These are phyloP conservation scores for Ptilorrhoa leucosticta DNA, from an alignment of 2,113 vertebrate species.

Conservation along the genomic window DNA sequence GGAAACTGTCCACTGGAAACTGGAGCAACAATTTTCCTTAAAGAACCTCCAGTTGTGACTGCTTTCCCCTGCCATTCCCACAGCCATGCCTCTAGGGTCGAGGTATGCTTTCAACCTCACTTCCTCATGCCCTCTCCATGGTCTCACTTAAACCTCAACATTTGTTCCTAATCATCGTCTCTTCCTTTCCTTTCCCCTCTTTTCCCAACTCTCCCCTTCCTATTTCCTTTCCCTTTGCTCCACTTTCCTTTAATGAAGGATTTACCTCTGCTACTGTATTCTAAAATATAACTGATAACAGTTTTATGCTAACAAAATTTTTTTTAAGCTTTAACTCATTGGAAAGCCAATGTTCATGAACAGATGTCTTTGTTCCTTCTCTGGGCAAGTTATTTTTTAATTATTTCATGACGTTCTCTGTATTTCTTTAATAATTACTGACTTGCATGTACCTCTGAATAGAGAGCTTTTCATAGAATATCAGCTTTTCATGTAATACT, in stretches of 20 bases:
- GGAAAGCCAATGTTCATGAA: not conserved
- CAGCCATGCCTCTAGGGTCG: fast-evolving
- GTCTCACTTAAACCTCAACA: not conserved
- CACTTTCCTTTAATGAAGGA: not conserved
- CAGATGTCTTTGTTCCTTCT: not conserved
- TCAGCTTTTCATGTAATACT: not conserved
- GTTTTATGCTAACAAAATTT: not conserved
- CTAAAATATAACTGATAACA: not conserved
- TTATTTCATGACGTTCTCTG: not conserved
- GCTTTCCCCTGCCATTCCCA: not conserved
- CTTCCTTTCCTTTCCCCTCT: not conserved
- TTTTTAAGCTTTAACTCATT: not conserved
- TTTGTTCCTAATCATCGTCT: not conserved
- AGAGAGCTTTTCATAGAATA: not conserved
- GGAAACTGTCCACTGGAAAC: not conserved
- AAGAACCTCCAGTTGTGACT: not conserved
- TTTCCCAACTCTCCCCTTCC: not conserved
- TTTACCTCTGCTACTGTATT: not conserved
- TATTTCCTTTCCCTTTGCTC: not conserved
- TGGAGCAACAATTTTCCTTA: not conserved
- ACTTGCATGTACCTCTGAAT: not conserved
- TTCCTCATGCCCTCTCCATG: not conserved
- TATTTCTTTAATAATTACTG: not conserved
- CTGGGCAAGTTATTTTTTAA: not conserved
- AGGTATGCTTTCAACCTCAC: not conserved